phyloP scores from a whole-genome alignment of 2,888 invertebrate genomes.

The Lucinisca nassula region DNA sequence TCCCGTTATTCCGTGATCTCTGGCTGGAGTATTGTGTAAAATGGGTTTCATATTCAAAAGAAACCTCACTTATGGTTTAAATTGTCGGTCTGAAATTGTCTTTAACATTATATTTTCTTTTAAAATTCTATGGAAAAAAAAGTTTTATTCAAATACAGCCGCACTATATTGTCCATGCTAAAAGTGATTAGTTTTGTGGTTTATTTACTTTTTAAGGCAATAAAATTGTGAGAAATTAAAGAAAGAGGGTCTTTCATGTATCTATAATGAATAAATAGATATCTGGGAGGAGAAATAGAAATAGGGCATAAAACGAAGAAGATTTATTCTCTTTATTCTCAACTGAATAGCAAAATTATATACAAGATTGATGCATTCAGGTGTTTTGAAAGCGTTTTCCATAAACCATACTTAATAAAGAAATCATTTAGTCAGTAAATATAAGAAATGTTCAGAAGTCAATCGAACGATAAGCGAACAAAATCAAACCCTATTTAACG shows the following conservation, averaged over 20 bases:
- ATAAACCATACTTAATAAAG: conserved; percentile 7
- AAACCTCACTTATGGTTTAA: no score
- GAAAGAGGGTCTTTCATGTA: background rate
- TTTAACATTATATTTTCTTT: no score
- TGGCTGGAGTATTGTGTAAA: no score
- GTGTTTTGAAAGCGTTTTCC: background rate
- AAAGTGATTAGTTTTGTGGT: background rate
- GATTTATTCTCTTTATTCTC: background rate
- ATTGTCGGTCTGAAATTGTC: no score
- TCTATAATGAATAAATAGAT: background rate
- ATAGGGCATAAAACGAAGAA: conserved; percentile 7
- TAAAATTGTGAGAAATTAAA: background rate
- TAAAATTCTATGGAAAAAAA: no score
- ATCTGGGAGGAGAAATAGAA: background rate
- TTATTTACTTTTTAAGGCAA: background rate
- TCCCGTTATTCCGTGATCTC: no score
- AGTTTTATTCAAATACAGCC: no score
- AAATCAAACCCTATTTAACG: conserved; percentile 8
- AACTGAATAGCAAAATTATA: background rate
- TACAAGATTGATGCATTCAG: background rate
- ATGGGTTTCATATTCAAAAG: no score
- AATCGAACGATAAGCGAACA: background rate
- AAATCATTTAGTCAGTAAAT: conserved; percentile 9
- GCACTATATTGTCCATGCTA: no score
- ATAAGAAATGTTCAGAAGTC: background rate